Percentiles rank a stretch among this genome's conserved stretches.
Conservation (phyloP, 2,113 vertebrate genomes). For the Accipiter virgatus region DNA sequence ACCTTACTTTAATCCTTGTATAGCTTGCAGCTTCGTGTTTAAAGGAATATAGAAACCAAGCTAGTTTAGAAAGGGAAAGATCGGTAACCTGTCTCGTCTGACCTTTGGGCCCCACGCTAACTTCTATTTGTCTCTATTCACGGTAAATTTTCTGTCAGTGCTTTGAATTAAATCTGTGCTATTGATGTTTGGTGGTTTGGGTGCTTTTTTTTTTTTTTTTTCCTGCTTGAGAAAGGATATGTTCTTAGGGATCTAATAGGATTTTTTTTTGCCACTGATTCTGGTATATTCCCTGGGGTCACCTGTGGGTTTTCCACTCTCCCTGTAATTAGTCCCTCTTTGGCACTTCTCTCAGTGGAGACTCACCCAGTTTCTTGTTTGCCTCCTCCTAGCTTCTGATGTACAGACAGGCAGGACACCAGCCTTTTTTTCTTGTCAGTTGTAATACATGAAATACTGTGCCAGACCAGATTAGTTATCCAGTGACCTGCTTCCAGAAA, state of each 20-base stretch:
- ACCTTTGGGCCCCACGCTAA: background rate
- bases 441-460: background rate
- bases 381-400: background rate
- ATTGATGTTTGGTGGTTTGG: background rate
- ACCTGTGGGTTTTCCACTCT: background rate
- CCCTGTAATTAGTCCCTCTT: background rate
- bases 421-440: background rate
- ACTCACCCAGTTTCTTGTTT: background rate
- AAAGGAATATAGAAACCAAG: background rate
- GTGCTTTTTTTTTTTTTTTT: background rate
- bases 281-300: background rate
- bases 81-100: background rate
- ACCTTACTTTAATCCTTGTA: background rate
- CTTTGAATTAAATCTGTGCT: background rate
- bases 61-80: background rate
- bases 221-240: background rate
- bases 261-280: background rate
- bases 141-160: background rate
- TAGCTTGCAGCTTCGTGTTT: background rate
- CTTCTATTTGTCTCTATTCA: background rate
- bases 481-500: background rate
- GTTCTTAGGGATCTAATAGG: background rate
- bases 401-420: background rate
- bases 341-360: background rate
- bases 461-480: background rate